phyloP scores from a whole-genome alignment of 2,113 vertebrate genomes.

The Neomonachus schauinslandi region DNA sequence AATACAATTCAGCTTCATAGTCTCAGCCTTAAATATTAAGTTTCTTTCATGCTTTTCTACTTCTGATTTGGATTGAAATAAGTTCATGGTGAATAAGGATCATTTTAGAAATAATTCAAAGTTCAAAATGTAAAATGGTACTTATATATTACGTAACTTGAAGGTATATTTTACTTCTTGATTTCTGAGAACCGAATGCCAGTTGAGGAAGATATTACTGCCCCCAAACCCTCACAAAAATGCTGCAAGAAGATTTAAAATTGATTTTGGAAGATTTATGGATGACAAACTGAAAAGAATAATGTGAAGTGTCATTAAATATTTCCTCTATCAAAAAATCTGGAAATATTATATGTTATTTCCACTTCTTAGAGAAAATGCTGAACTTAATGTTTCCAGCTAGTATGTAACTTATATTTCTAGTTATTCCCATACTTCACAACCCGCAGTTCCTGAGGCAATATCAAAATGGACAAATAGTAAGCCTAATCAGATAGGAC shows the following conservation, averaged over 20 bases:
- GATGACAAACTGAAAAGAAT: neutral
- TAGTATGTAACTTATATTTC: neutral
- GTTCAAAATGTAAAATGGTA: neutral
- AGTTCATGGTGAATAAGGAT: neutral
- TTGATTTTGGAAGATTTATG: neutral
- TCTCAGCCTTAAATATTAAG: neutral
- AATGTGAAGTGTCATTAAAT: neutral
- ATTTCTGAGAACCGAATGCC: neutral
- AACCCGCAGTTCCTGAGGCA: neutral
- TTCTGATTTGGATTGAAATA: neutral
- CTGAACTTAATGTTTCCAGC: neutral
- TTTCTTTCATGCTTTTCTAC: neutral
- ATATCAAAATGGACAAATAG: neutral
- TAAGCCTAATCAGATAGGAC: neutral
- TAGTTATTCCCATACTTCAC: neutral
- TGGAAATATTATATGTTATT: neutral
- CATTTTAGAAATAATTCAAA: constrained; percentile 24
- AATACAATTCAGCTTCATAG: neutral
- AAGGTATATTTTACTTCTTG: neutral
- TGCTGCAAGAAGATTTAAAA: neutral
- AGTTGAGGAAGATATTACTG: constrained; percentile 23
- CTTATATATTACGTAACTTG: neutral
- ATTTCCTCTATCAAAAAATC: neutral
- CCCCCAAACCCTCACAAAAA: neutral
- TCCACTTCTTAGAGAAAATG: neutral